A percentile compares a stretch with the other conserved stretches of the same genome.
These are phyloP conservation scores for Meteorus cinctellus DNA, from an alignment of 2,888 invertebrate species.

Conservation along the genomic window DNA sequence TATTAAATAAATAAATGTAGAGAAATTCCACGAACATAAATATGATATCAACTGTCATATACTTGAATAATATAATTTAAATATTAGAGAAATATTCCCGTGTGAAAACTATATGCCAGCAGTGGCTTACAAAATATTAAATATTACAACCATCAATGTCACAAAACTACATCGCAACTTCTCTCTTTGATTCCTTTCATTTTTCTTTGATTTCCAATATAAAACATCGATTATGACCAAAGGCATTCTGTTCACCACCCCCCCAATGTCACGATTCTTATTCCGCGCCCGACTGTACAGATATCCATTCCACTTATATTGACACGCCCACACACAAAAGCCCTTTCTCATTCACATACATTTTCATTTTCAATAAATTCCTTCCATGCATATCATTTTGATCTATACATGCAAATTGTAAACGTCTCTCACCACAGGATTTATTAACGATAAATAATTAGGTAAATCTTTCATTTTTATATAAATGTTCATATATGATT, in stretches of 20 bases:
- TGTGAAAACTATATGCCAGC: too few species aligned
- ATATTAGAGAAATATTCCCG: too few species aligned
- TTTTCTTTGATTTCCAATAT: background rate
- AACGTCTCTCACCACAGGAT: constrained; percentile 3
- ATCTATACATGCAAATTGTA: background rate
- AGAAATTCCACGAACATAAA: too few species aligned
- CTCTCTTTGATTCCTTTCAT: too few species aligned
- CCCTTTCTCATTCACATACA: constrained; percentile 28
- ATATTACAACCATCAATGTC: too few species aligned
- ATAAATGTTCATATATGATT: background rate
- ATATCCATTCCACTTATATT: constrained; percentile 30
- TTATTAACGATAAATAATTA: constrained; percentile 17
- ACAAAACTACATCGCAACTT: too few species aligned
- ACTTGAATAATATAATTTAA: too few species aligned
- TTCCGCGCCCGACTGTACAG: constrained; percentile 37
- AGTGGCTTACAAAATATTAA: too few species aligned
- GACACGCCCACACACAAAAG: constrained; percentile 33
- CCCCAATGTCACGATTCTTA: constrained; percentile 27
- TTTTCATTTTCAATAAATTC: background rate
- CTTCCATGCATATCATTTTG: background rate
- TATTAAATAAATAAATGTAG: too few species aligned
- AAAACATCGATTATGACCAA: background rate
- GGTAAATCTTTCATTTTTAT: background rate
- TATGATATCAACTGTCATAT: too few species aligned
- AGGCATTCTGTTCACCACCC: constrained; percentile 7